Evolutionary conservation across 1,140 invertebrate species (phyloP).

Genomic region (Papilio glaucus): DNA sequence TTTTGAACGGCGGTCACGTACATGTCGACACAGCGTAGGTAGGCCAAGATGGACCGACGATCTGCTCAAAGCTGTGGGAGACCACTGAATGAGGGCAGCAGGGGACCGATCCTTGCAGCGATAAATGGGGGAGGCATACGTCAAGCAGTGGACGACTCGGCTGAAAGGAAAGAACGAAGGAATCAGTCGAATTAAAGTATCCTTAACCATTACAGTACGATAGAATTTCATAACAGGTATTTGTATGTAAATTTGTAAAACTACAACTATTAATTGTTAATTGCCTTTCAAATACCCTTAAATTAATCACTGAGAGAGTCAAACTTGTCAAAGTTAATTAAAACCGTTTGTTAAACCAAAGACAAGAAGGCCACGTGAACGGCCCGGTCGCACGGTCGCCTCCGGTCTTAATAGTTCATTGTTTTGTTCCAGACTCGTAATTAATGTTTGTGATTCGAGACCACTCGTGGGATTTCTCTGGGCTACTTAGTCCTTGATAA

Average conservation of each 20-base stretch:
- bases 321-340: constrained; percentile 19
- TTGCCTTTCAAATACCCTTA: constrained; percentile 17
- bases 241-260: neutral
- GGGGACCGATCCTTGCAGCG: no score
- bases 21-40: no score
- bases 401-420: constrained; percentile 28
- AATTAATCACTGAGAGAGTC: constrained; percentile 9
- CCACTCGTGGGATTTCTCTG: constrained; percentile 21
- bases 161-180: no score
- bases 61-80: no score
- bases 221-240: neutral
- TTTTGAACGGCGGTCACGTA: no score
- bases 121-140: no score
- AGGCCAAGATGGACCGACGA: no score
- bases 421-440: constrained; percentile 12
- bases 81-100: no score
- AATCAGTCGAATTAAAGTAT: no score
- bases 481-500: neutral
- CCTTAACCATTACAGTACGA: neutral
- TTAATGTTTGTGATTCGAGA: constrained; percentile 19
- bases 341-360: constrained; percentile 17
- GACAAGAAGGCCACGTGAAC: constrained; percentile 8
- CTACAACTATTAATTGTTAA: neutral
- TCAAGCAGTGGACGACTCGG: no score
- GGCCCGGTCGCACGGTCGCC: neutral